Conservation (phyloP, 2,888 invertebrate species). For the Sturmia bella region DNA sequence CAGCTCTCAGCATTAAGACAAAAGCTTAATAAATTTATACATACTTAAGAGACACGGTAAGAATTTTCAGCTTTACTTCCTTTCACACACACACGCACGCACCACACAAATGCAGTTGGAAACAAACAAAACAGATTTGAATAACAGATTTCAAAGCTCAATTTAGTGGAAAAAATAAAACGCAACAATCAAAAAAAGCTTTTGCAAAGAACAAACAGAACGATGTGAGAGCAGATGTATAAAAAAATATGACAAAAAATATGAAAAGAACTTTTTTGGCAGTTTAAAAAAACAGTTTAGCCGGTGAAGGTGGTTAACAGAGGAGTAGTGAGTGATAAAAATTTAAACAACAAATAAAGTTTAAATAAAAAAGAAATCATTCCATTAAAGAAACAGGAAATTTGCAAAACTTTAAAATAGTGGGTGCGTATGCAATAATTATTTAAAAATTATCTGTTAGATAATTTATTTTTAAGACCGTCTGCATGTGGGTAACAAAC, state of each 20-base stretch:
- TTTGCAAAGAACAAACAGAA: conserved; percentile 43
- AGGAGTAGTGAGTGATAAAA: conserved; percentile 8
- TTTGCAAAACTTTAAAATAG: not conserved
- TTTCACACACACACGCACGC: not conserved
- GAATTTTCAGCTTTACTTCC: conserved; percentile 30
- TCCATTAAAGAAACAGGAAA: not conserved
- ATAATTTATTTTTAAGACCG: not conserved
- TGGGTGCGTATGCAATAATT: too few species aligned
- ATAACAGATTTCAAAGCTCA: conserved; percentile 28
- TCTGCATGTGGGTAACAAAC: conserved; percentile 4
- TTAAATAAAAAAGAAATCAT: conserved; percentile 3
- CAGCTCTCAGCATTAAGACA: conserved; percentile 9
- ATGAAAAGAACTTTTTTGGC: conserved; percentile 53
- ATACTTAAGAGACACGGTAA: conserved; percentile 18
- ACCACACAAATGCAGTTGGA: not conserved
- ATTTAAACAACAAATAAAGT: not conserved
- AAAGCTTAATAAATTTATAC: conserved; percentile 18
- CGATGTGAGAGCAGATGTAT: not conserved
- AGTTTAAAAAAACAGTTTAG: conserved; percentile 65
- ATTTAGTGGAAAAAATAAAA: conserved; percentile 1
- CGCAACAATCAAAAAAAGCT: conserved; percentile 37
- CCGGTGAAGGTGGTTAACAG: conserved; percentile 61
- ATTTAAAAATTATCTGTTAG: too few species aligned
- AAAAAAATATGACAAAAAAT: not conserved
- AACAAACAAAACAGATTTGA: not conserved